A percentile compares a stretch with the other conserved stretches of the same genome.
These are phyloP conservation scores for Spongilla lacustris DNA, from an alignment of 37 sponge, comb jelly and placozoan species.

Conservation along the genomic window DNA sequence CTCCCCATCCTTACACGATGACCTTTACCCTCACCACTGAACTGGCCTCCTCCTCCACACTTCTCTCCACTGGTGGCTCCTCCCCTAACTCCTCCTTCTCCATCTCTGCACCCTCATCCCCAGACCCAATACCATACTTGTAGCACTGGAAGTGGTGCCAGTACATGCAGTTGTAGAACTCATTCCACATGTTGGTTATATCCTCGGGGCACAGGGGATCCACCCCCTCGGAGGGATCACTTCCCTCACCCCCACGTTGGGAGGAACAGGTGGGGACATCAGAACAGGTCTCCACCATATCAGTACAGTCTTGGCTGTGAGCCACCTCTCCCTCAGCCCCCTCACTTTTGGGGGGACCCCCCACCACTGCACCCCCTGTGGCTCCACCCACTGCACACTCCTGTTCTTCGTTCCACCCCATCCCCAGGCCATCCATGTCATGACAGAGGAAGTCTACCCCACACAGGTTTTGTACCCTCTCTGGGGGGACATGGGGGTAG, in stretches of 20 bases:
- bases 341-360: not conserved
- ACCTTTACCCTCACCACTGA: not conserved
- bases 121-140: not conserved
- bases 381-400: not conserved
- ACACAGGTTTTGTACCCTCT: constrained; percentile 26
- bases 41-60: not conserved
- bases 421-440: not conserved
- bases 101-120: not conserved
- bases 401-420: not conserved
- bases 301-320: not conserved
- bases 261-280: not conserved
- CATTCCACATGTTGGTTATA: constrained; percentile 42
- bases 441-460: constrained; percentile 40
- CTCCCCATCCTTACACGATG: too few species aligned
- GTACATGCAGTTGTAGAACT: constrained; percentile 72
- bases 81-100: not conserved
- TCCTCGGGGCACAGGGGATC: constrained; percentile 26
- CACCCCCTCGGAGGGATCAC: too few species aligned
- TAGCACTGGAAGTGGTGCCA: constrained; percentile 60
- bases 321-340: not conserved
- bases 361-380: not conserved
- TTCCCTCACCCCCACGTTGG: not conserved
- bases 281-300: not conserved
- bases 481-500: constrained; percentile 59
- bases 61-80: not conserved